A percentile compares a stretch with the other conserved stretches of the same genome.
Conservation (phyloP, 2,113 vertebrate genomes). For the Indri indri region DNA sequence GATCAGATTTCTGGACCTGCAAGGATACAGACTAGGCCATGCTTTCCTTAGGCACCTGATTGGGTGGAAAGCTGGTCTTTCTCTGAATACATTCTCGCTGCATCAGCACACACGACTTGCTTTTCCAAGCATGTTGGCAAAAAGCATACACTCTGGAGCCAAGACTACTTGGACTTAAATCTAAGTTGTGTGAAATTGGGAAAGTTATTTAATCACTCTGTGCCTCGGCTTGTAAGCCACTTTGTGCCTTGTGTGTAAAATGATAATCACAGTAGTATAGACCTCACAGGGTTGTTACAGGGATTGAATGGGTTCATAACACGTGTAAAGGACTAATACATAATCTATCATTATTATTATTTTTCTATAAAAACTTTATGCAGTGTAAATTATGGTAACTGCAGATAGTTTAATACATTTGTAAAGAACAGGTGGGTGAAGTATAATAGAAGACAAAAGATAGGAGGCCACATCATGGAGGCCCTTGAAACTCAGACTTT, state of each 20-base stretch:
- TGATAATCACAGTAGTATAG: background rate
- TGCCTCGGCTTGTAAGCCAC: background rate
- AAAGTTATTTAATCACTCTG: background rate
- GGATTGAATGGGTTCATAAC: background rate
- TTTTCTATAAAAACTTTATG: background rate
- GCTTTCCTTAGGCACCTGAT: background rate
- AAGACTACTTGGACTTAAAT: background rate
- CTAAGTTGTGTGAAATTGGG: background rate
- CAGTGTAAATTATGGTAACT: background rate
- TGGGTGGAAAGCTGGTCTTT: background rate
- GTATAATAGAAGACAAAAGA: background rate
- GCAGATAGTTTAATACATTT: background rate
- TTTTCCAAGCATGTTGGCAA: background rate
- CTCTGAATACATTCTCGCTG: background rate
- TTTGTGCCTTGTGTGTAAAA: background rate
- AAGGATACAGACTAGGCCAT: background rate
- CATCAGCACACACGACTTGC: background rate
- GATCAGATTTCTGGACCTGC: background rate
- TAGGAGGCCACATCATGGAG: background rate
- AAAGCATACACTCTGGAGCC: background rate
- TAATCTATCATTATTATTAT: background rate
- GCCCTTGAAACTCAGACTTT: background rate
- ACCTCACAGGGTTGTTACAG: background rate
- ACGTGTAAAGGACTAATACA: fast-evolving
- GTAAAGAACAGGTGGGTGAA: background rate